phyloP scores from a whole-genome alignment of 2,797 vertebrate species.

The Dermochelys coriacea region DNA sequence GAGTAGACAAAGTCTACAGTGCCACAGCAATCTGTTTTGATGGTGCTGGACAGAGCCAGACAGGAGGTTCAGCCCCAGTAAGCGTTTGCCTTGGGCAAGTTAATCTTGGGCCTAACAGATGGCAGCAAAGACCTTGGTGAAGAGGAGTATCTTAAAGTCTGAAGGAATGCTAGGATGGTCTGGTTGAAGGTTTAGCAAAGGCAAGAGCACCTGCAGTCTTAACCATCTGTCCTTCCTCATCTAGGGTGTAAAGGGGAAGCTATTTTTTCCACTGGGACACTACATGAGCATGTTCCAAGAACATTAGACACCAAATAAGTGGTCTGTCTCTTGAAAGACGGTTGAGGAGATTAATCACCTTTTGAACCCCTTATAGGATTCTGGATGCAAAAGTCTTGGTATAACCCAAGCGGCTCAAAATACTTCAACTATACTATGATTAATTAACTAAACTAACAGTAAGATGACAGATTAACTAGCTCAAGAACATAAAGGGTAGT shows the following conservation, averaged over 20 bases:
- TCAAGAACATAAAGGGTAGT: neutral
- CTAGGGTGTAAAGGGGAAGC: too few species aligned
- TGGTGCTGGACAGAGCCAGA: neutral
- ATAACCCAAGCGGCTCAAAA: neutral
- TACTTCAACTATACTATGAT: neutral
- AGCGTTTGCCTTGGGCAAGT: neutral
- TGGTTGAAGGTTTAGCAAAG: neutral
- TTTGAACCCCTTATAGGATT: neutral
- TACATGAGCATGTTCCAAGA: too few species aligned
- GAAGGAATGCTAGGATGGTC: neutral
- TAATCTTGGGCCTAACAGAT: neutral
- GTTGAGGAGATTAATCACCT: too few species aligned
- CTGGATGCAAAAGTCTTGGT: neutral
- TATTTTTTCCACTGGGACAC: too few species aligned
- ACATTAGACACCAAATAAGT: too few species aligned
- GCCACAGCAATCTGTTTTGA: too few species aligned
- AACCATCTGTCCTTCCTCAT: too few species aligned
- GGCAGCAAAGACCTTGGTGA: neutral
- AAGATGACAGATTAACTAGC: neutral
- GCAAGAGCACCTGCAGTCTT: neutral
- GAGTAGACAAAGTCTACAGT: too few species aligned
- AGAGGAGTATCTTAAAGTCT: neutral
- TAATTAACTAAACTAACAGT: neutral
- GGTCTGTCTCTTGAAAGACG: too few species aligned
- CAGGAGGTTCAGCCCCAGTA: fast-evolving